These are phyloP conservation scores for Brachymystax lenok DNA, from an alignment of 2,797 vertebrate genomes.

Conservation along the genomic window DNA sequence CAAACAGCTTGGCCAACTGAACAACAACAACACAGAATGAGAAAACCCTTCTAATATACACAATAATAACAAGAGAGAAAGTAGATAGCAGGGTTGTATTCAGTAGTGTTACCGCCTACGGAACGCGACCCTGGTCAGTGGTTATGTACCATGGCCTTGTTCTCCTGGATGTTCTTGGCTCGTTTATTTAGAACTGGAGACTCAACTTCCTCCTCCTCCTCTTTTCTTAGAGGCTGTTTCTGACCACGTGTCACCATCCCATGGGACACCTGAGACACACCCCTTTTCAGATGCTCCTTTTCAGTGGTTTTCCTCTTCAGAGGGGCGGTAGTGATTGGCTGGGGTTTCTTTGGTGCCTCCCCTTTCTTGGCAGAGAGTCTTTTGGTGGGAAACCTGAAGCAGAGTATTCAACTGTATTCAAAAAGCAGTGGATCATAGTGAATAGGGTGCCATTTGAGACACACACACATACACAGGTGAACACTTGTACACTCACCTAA, in stretches of 20 bases:
- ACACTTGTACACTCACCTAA: slow-evolving; percentile 59
- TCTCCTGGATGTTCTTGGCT: slow-evolving; percentile 93
- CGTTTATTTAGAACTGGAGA: slow-evolving; percentile 83
- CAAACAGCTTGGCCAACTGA: slow-evolving; percentile 91
- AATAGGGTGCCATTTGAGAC: neutral
- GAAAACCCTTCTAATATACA: neutral
- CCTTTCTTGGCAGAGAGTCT: slow-evolving; percentile 61
- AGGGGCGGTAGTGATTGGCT: slow-evolving; percentile 36
- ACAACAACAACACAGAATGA: slow-evolving; percentile 5
- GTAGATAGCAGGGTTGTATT: neutral
- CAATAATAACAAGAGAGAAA: neutral
- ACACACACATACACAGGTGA: neutral
- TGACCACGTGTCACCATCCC: neutral
- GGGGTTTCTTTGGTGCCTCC: slow-evolving; percentile 25
- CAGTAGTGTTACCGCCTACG: neutral
- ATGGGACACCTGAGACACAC: neutral
- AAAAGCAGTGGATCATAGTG: too few relatives aligned
- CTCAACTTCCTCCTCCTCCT: slow-evolving; percentile 42
- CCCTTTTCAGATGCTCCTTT: slow-evolving; percentile 15
- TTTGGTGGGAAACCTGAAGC: slow-evolving; percentile 84
- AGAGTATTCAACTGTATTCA: neutral
- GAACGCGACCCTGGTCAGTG: neutral
- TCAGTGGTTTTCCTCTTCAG: slow-evolving; percentile 29
- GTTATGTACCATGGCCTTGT: slow-evolving; percentile 89
- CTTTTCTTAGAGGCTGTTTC: neutral